phyloP scores from a whole-genome alignment of 2,797 vertebrate species.

The Silurus aristotelis region DNA sequence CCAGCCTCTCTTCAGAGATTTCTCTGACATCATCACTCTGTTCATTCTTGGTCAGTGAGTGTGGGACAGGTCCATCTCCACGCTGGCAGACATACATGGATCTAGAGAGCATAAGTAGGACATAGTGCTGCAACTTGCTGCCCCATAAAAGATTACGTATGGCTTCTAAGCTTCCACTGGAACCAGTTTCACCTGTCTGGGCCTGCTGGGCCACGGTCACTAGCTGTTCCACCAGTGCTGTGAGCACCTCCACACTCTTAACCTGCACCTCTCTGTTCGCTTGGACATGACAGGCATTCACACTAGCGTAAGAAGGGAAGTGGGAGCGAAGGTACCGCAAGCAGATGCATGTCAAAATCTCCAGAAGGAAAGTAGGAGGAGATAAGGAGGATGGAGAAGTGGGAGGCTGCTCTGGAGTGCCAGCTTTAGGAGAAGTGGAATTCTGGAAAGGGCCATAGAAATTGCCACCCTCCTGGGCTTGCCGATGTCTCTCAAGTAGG shows the following conservation, averaged over 20 bases:
- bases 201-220: slow-evolving; percentile 64
- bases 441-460: slow-evolving; percentile 86
- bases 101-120: slow-evolving; percentile 86
- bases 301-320: slow-evolving; percentile 85
- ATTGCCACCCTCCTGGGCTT: slow-evolving; percentile 83
- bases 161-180: slow-evolving; percentile 62
- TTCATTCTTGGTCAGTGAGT: slow-evolving; percentile 49
- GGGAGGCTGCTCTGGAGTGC: slow-evolving; percentile 71
- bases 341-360: slow-evolving; percentile 88
- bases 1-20: slow-evolving; percentile 84
- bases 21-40: slow-evolving; percentile 64
- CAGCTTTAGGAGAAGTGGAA: slow-evolving; percentile 69
- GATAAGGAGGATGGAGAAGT: slow-evolving; percentile 75
- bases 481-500: slow-evolving; percentile 91
- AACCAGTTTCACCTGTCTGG: slow-evolving; percentile 33
- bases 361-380: slow-evolving; percentile 82
- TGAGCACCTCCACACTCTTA: slow-evolving; percentile 92
- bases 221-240: slow-evolving; percentile 82
- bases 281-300: slow-evolving; percentile 82
- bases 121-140: slow-evolving; percentile 88
- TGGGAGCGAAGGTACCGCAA: slow-evolving; percentile 89
- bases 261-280: slow-evolving; percentile 93
- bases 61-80: slow-evolving; percentile 60
- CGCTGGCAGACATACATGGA: slow-evolving; percentile 91
- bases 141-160: slow-evolving; percentile 78